Percentiles rank a stretch among this genome's conserved stretches.
Conservation (phyloP, 2,113 vertebrate genomes). For the Sus scrofa region DNA sequence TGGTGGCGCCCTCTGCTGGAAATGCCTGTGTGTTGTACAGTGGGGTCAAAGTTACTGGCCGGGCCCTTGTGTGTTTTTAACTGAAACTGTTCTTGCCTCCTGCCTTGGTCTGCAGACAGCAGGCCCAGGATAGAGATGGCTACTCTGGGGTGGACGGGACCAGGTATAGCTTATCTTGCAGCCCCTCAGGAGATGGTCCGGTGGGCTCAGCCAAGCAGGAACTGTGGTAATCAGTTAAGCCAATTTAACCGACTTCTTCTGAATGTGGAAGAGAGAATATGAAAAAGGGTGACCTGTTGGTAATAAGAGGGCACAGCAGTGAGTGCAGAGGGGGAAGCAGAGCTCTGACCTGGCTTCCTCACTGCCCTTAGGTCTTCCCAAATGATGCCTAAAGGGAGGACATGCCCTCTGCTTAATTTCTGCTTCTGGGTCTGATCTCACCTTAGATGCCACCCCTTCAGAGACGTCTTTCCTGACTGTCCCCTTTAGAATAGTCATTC, state of each 20-base stretch:
- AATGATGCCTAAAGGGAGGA: not conserved
- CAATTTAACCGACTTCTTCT: not conserved
- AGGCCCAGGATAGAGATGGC: not conserved
- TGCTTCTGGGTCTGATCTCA: not conserved
- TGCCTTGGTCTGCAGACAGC: not conserved
- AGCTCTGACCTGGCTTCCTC: not conserved
- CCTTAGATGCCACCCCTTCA: not conserved
- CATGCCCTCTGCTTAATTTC: not conserved
- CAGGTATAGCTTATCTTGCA: not conserved
- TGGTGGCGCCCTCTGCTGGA: rapidly evolving
- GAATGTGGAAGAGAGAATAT: not conserved
- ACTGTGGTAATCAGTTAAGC: not conserved
- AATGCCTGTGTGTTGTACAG: not conserved
- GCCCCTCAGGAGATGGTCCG: not conserved
- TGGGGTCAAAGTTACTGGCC: not conserved
- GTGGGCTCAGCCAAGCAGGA: not conserved
- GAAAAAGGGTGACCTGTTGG: not conserved
- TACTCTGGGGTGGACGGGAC: too few species aligned
- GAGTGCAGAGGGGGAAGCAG: not conserved
- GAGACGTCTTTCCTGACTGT: not conserved
- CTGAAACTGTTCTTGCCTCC: not conserved
- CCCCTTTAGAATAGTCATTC: not conserved
- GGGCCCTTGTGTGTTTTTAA: not conserved
- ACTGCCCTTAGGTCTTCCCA: too few species aligned
- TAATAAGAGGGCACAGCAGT: not conserved